phyloP scores from a whole-genome alignment of 1,140 invertebrate species.

The Hylaeus volcanicus region DNA sequence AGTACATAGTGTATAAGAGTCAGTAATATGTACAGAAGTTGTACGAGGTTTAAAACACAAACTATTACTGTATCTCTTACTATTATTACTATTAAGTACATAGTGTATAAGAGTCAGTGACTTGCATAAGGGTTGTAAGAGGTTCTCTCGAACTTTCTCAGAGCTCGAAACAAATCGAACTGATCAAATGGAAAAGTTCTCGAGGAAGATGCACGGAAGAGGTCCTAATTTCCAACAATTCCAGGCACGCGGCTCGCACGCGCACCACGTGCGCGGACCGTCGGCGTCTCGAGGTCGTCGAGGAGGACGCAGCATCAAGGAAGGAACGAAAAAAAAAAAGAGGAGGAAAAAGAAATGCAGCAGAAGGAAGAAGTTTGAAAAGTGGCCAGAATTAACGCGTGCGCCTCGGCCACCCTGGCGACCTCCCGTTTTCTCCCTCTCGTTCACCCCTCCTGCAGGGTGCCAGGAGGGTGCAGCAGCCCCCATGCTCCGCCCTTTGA shows the following conservation, averaged over 20 bases:
- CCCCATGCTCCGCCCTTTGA: conserved; percentile 47
- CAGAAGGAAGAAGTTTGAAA: conserved; percentile 70
- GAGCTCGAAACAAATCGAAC: no score
- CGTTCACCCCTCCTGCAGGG: conserved; percentile 21
- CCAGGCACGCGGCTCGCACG: no score
- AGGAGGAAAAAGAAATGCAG: conserved; percentile 58
- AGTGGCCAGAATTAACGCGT: conserved; percentile 77
- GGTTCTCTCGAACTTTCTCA: no score
- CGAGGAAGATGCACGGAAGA: no score
- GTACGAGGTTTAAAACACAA: no score
- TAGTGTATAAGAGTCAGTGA: no score
- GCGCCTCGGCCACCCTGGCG: conserved; percentile 50
- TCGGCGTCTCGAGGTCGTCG: conserved; percentile 2
- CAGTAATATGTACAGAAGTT: no score
- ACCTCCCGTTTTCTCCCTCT: conserved; percentile 18
- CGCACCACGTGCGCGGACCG: background rate
- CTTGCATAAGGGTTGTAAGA: no score
- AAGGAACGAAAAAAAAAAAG: conserved; percentile 55
- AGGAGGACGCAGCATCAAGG: conserved; percentile 21
- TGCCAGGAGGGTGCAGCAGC: conserved; percentile 38
- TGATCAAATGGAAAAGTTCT: background rate
- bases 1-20: no score
- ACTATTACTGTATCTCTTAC: no score
- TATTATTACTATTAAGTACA: no score
- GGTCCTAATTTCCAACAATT: background rate